Base-by-base conservation (phyloP, 30 jellyfish, hydroid and myxozoan genomes). In the Nemopilema nomurai region DNA sequence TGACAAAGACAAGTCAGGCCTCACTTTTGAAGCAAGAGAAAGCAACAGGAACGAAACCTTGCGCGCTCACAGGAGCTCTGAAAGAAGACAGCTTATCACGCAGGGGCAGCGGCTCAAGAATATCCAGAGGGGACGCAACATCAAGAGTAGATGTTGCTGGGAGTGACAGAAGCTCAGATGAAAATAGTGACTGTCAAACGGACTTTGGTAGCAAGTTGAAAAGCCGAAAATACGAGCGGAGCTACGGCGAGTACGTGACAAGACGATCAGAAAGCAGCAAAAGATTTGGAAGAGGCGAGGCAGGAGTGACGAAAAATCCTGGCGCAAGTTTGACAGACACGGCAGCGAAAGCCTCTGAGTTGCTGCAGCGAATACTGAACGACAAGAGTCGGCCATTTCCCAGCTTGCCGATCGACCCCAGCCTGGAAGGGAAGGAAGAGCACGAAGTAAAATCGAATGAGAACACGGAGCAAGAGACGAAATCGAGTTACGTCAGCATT, bases 1-100 rank as follows among this genome's bases (percentile, higher is more conserved):
- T 69, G 4, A 69, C 80, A 1, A 69, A 69, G 17, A 28, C 50
- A 25, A 25, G 80, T 28, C 63, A 69, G 8, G 4, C 80, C 30
- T 1, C 80, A 0, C 13, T 62, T 7, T 28, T 8, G n/a, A 69
- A 62, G 57, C 62, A 69, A 24, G 80, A 69, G 32, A 26, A 24
- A 26, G 9, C 63, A n/a, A 27, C 21, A 24, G 80, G 24, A 30
- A 24, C 80, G 27, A 69, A 62, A 69, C 28, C 80, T 8, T 7
- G 80, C 21, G 80, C 80, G 19, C 63, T 57, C 29, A 69, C 63
- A 7, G 80, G 80, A 16, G 8, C 80, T 22, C 13, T 41, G 57
- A 41, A 41, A 13, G 57, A 41, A 41, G 57, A 41, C 57, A 13
- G 6, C 13, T 13, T 41, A 41, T 41, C 13, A 13, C 9, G 57